phyloP scores from a whole-genome alignment of 2,888 invertebrate genomes.

The Drosophila rellima region DNA sequence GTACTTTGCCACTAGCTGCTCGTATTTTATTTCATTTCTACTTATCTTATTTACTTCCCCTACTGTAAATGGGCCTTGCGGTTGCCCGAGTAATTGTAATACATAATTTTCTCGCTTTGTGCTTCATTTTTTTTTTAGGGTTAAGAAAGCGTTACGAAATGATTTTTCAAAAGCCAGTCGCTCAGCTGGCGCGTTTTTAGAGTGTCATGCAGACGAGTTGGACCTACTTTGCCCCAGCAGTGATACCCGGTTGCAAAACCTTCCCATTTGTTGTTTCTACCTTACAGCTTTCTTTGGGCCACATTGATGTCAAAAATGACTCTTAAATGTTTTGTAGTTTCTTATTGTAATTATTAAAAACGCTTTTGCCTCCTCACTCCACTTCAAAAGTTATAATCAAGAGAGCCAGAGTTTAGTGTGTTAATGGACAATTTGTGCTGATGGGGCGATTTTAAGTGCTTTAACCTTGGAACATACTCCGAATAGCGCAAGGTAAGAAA shows the following conservation, averaged over 20 bases:
- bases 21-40: constrained; percentile 42
- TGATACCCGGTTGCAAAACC: constrained; percentile 20
- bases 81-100: constrained; percentile 22
- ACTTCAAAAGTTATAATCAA: constrained; percentile 25
- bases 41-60: constrained; percentile 42
- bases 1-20: constrained; percentile 43
- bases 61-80: constrained; percentile 29
- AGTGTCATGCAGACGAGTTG: constrained; percentile 33
- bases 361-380: constrained; percentile 48
- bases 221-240: constrained; percentile 31
- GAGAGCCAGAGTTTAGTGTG: constrained; percentile 72
- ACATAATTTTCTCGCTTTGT: constrained; percentile 43
- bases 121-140: constrained; percentile 40
- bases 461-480: constrained; percentile 65
- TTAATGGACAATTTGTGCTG: constrained; percentile 71
- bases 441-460: constrained; percentile 62
- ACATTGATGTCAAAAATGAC: constrained; percentile 60
- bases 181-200: constrained; percentile 34
- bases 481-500: constrained; percentile 22
- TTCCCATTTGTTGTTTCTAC: constrained; percentile 13
- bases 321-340: constrained; percentile 53
- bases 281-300: constrained; percentile 48
- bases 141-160: constrained; percentile 78
- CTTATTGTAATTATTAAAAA: constrained; percentile 55
- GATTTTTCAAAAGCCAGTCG: constrained; percentile 47